A percentile compares a stretch with the other conserved stretches of the same genome.
Conservation (phyloP, 64 coral and sea anemone species). For the Montipora capricornis region DNA sequence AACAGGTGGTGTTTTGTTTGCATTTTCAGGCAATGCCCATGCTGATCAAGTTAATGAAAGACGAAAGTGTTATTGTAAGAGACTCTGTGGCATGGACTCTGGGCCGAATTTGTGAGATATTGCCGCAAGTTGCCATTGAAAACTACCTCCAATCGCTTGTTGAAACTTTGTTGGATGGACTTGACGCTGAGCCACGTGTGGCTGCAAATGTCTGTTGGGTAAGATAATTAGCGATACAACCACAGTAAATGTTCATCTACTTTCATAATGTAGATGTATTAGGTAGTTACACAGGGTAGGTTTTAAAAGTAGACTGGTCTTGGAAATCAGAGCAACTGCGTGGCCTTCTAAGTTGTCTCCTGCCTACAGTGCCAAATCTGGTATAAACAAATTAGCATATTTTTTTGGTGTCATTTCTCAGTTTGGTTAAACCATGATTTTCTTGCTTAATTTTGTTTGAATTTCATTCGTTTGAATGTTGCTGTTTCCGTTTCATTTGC, state of each 20-base stretch:
- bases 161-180: conserved; percentile 54
- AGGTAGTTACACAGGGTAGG: no score
- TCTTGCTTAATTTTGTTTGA: no score
- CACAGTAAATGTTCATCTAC: no score
- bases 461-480: no score
- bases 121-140: conserved; percentile 87
- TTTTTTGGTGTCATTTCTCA: no score
- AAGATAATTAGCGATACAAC: conserved; percentile 1
- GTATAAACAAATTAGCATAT: no score
- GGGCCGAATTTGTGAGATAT: conserved; percentile 92
- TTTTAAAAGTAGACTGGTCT: no score
- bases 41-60: conserved; percentile 74
- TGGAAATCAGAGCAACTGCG: no score
- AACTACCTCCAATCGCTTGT: conserved; percentile 60
- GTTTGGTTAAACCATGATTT: no score
- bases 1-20: neutral
- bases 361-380: no score
- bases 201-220: conserved; percentile 99
- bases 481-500: neutral
- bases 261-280: no score
- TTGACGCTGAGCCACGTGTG: conserved; percentile 90
- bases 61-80: conserved; percentile 77
- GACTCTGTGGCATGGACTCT: conserved; percentile 98
- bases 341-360: no score
- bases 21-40: conserved; percentile 66